Evolutionary conservation across 2,113 vertebrate species (phyloP).

Genomic region (Gasterosteus nipponicus): DNA sequence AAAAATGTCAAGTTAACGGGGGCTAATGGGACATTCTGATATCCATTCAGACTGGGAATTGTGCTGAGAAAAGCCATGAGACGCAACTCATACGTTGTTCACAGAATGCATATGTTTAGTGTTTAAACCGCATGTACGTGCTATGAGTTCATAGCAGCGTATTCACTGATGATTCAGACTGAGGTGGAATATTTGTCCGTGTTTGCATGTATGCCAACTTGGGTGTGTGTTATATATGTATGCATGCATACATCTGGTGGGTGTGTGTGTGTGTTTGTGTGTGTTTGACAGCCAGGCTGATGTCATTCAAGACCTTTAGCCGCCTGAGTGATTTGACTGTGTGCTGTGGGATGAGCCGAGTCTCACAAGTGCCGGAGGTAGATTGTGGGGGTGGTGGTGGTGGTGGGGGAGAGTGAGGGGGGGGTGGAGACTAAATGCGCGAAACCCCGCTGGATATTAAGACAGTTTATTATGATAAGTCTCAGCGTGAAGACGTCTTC

Average conservation of each 20-base stretch:
- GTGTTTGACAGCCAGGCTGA: constrained; percentile 49
- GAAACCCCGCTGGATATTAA: constrained; percentile 62
- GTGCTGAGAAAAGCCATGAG: constrained; percentile 25
- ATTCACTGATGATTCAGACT: constrained; percentile 33
- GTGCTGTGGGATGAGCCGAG: constrained; percentile 59
- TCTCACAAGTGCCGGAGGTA: constrained; percentile 52
- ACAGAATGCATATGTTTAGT: constrained; percentile 19
- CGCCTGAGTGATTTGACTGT: constrained; percentile 69
- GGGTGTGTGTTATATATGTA: not conserved
- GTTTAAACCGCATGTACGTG: not conserved
- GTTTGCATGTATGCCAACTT: constrained; percentile 8
- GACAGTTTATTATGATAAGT: constrained; percentile 68
- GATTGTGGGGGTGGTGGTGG: not conserved
- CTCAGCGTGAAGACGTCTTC: not conserved
- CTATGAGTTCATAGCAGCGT: not conserved
- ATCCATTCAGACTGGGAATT: constrained; percentile 39
- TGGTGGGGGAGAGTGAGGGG: not conserved
- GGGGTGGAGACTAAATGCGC: constrained; percentile 45
- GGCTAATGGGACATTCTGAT: constrained; percentile 66
- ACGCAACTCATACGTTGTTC: not conserved
- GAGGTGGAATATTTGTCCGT: not conserved
- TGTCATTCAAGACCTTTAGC: constrained; percentile 69
- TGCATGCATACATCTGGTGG: constrained; percentile 14
- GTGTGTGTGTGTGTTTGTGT: too few relatives aligned
- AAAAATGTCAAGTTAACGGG: constrained; percentile 66